These are phyloP conservation scores for Heteronetta atricapilla DNA, from an alignment of 2,113 vertebrate species.

Conservation along the genomic window DNA sequence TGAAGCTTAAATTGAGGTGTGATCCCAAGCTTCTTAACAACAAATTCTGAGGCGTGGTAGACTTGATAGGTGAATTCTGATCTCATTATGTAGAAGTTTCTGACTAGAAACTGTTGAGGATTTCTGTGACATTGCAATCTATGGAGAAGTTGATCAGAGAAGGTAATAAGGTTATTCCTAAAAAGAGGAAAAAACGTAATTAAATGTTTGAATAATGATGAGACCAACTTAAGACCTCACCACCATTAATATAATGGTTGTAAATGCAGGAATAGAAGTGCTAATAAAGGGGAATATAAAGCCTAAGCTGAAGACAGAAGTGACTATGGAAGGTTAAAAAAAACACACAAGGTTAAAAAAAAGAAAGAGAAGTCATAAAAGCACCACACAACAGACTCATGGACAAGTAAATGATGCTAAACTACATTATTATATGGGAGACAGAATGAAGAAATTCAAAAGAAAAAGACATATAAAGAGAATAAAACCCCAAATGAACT, in stretches of 20 bases:
- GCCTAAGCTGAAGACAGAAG: neutral
- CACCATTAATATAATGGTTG: neutral
- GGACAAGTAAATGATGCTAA: neutral
- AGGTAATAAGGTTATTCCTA: neutral
- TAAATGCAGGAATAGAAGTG: neutral
- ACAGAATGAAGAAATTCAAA: neutral
- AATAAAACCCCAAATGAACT: neutral
- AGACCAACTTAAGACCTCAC: neutral
- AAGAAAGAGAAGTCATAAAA: neutral
- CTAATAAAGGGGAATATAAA: neutral
- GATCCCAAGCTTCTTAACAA: neutral
- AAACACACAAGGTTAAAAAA: neutral
- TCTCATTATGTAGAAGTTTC: fast-evolving
- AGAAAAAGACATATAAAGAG: neutral
- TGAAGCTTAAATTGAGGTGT: fast-evolving
- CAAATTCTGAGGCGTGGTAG: fast-evolving
- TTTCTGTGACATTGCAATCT: neutral
- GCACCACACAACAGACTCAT: fast-evolving
- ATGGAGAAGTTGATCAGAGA: neutral
- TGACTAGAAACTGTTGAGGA: neutral
- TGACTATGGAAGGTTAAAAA: neutral
- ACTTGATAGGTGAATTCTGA: neutral
- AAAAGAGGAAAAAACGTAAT: neutral
- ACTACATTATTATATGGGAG: neutral
- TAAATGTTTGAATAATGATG: neutral